phyloP scores from a whole-genome alignment of 2,113 vertebrate species.

The Pampusana beccarii region DNA sequence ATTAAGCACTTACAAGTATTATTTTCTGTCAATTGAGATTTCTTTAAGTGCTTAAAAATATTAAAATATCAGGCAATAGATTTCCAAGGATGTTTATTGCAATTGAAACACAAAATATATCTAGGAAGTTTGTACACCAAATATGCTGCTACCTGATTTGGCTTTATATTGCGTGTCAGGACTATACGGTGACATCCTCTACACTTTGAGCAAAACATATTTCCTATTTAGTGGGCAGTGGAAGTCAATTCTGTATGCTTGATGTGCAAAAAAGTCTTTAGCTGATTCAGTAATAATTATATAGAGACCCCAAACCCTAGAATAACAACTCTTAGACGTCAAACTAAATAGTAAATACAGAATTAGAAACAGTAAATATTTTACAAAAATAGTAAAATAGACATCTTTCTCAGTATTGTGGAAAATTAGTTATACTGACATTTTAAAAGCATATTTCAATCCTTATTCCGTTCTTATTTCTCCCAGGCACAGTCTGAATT shows the following conservation, averaged over 20 bases:
- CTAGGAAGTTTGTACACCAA: background rate
- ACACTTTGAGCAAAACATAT: background rate
- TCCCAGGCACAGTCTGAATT: background rate
- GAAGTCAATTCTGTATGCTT: background rate
- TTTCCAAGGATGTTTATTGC: background rate
- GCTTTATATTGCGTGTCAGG: background rate
- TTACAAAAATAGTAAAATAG: background rate
- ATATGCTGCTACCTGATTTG: background rate
- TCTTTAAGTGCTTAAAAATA: background rate
- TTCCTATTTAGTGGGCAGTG: background rate
- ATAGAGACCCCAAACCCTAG: background rate
- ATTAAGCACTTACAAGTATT: background rate
- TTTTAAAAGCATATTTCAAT: background rate
- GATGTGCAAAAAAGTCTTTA: background rate
- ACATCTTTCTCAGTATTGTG: background rate
- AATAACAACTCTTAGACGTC: background rate
- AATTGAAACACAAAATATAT: background rate
- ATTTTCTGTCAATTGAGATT: background rate
- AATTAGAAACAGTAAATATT: background rate
- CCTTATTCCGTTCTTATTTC: background rate
- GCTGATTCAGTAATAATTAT: background rate
- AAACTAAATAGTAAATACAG: background rate
- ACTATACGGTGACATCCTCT: background rate
- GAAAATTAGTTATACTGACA: background rate
- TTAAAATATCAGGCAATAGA: background rate